Base-by-base conservation (phyloP, 2,888 invertebrate genomes). In the Arenicola marina region DNA sequence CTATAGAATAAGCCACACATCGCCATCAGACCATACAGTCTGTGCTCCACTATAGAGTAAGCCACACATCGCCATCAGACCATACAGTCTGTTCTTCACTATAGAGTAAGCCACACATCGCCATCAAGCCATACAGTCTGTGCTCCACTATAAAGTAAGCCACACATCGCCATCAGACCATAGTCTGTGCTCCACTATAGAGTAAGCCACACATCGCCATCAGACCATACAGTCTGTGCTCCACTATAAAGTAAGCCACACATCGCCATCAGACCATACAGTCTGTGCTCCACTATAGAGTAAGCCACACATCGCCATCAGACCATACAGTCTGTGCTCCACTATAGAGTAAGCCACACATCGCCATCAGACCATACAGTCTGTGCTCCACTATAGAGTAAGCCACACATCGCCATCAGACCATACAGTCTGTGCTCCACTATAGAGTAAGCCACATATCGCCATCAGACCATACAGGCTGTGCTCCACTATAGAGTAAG, bases 321-420 rank as follows among this genome's bases (percentile, higher is more conserved):
- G 62, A 32, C 68, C 68, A 2, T 61, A 66, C 29, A 56, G 61
- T 15, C 58, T 68, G 33, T 32, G 65, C 53, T 61, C 60, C 34
- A 56, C 63, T 7, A 59, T 68, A 11, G 65, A 63, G 68, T 68
- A 61, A 51, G 63, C n/a, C 38, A 4, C 59, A 55, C 59, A 33
- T 62, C 11, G 61, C 59, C 45, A 38, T 65, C n/a, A 21, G 62
- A 32, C 68, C 68, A 2, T 61, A 66, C 29, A 56, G 61, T 15
- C 58, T 68, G 33, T 32, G 65, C 53, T 61, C 60, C 34, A 56
- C 63, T 7, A 59, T 68, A 11, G 65, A 63, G 68, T 68, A 61
- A 51, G 63, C n/a, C 38, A 4, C 59, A 55, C 59, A 33, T 62
- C 11, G 61, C 59, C 45, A 38, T 65, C n/a, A 21, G 62, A 32